phyloP scores from a whole-genome alignment of 1,140 invertebrate species.

The Muscidifurax raptorellus region DNA sequence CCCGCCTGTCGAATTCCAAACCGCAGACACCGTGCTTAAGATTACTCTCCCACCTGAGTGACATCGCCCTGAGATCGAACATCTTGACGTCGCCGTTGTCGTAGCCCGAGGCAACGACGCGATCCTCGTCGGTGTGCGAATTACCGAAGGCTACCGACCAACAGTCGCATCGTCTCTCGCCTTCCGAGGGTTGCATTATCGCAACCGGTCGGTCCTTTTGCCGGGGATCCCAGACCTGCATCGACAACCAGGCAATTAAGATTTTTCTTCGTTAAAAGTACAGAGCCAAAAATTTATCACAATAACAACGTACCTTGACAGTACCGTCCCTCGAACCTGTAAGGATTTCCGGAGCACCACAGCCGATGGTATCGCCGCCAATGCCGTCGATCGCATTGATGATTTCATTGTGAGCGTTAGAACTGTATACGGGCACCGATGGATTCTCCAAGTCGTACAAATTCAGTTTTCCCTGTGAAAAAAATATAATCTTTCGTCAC shows the following conservation, averaged over 20 bases:
- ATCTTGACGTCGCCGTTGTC: slow-evolving; percentile 98
- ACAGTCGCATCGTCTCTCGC: slow-evolving; percentile 84
- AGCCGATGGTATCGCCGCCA: slow-evolving; percentile 88
- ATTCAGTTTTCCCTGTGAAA: slow-evolving; percentile 79
- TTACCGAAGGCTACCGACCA: slow-evolving; percentile 93
- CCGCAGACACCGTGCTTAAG: slow-evolving; percentile 95
- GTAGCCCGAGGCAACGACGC: slow-evolving; percentile 92
- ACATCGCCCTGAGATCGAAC: slow-evolving; percentile 93
- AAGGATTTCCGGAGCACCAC: slow-evolving; percentile 94
- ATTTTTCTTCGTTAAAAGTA: neutral
- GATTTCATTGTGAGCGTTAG: slow-evolving; percentile 89
- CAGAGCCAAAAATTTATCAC: neutral
- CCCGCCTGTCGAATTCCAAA: slow-evolving; percentile 94
- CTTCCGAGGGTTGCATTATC: slow-evolving; percentile 86
- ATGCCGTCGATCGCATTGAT: slow-evolving; percentile 96
- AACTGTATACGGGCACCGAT: slow-evolving; percentile 85
- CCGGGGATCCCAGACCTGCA: slow-evolving; percentile 90
- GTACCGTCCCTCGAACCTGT: slow-evolving; percentile 95
- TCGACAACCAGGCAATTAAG: neutral
- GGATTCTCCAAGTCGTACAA: slow-evolving; percentile 83
- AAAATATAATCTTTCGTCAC: too few species aligned
- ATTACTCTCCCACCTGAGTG: slow-evolving; percentile 92
- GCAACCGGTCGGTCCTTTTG: slow-evolving; percentile 93
- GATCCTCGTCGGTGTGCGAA: slow-evolving; percentile 89
- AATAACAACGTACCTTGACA: slow-evolving; percentile 80